phyloP scores from a whole-genome alignment of 2,888 invertebrate species.

The Abrostola triplasia region DNA sequence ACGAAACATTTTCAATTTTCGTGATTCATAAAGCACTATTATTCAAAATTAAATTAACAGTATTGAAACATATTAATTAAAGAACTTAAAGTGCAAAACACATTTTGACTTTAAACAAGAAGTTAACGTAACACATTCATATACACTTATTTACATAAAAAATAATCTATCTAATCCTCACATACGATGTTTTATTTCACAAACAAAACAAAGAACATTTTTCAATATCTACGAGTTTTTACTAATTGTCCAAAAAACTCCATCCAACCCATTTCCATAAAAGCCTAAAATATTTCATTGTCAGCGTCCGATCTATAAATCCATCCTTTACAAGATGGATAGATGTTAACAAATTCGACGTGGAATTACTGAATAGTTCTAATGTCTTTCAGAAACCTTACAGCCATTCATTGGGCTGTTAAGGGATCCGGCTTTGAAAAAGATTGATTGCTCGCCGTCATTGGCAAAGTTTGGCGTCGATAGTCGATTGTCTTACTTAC shows the following conservation, averaged over 20 bases:
- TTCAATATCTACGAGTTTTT: neutral
- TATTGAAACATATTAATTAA: too few species aligned
- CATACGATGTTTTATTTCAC: too few species aligned
- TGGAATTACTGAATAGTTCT: slow-evolving; percentile 63
- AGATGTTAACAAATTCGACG: slow-evolving; percentile 63
- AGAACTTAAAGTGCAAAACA: too few species aligned
- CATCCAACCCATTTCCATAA: slow-evolving; percentile 23
- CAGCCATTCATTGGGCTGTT: slow-evolving; percentile 60
- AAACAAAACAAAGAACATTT: neutral
- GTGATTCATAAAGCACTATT: too few species aligned
- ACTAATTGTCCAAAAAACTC: neutral
- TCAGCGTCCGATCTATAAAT: slow-evolving; percentile 55
- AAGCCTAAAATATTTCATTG: slow-evolving; percentile 46
- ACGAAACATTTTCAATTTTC: too few species aligned
- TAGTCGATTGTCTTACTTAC: slow-evolving; percentile 64
- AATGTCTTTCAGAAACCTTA: slow-evolving; percentile 57
- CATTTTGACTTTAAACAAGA: too few species aligned
- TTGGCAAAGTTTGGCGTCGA: slow-evolving; percentile 59
- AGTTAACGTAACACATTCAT: too few species aligned
- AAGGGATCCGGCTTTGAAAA: slow-evolving; percentile 61
- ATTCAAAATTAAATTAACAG: too few species aligned
- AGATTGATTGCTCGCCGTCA: slow-evolving; percentile 69
- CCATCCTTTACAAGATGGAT: slow-evolving; percentile 60
- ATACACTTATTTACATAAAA: too few species aligned
- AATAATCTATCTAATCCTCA: too few species aligned